These are phyloP conservation scores for Charanyca ferruginea DNA, from an alignment of 2,888 invertebrate species.

Conservation along the genomic window DNA sequence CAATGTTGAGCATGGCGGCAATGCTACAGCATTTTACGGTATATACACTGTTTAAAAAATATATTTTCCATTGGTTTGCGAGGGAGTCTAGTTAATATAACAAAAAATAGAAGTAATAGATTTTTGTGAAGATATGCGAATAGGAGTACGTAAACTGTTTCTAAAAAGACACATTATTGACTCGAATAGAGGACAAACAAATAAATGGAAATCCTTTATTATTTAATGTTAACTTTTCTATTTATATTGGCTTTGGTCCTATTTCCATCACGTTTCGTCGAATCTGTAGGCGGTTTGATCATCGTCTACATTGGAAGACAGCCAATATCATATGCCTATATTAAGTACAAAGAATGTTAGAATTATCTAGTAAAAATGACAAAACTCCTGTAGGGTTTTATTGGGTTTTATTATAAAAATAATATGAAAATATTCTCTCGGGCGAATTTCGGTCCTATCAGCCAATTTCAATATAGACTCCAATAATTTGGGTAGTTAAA, in stretches of 20 bases:
- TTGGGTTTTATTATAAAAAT: too few relatives aligned
- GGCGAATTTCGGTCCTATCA: too few relatives aligned
- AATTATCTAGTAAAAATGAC: conserved; percentile 10
- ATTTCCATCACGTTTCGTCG: not conserved
- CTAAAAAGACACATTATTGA: conserved; percentile 14
- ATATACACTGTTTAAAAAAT: too few relatives aligned
- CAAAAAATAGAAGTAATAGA: conserved; percentile 15
- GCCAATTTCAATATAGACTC: too few relatives aligned
- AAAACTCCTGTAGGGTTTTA: too few relatives aligned
- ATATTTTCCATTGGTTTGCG: too few relatives aligned
- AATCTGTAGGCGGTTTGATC: not conserved
- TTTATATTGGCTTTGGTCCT: conserved; percentile 2
- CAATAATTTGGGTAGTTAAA: too few relatives aligned
- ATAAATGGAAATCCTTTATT: conserved; percentile 5
- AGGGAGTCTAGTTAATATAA: too few relatives aligned
- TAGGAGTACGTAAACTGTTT: conserved; percentile 1
- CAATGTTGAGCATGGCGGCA: too few relatives aligned
- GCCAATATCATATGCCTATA: conserved; percentile 2
- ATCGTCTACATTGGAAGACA: conserved; percentile 21
- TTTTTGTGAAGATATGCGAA: not conserved
- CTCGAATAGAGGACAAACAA: conserved; percentile 5
- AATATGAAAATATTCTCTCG: too few relatives aligned
- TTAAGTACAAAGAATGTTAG: not conserved
- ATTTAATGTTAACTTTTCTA: conserved; percentile 1
- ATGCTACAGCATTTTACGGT: too few relatives aligned